Base-by-base conservation (phyloP, 1,140 invertebrate genomes). In the Tenebrio molitor region DNA sequence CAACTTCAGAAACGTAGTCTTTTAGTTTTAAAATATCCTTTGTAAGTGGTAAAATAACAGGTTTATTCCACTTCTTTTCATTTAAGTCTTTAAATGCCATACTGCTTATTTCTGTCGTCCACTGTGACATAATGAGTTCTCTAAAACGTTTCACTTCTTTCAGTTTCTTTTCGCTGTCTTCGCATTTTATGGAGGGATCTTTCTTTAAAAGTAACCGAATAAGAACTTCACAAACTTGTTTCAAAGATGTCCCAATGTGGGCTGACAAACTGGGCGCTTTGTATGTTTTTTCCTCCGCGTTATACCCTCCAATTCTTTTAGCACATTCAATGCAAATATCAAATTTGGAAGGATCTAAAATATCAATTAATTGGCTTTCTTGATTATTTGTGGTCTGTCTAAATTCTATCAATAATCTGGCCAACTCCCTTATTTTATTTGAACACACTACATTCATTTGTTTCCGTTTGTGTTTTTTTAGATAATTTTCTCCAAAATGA, bases 381-480 rank as follows among this genome's bases (percentile, higher is more conserved):
- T 21, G 1, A 17, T 68, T 46, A 58, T 70, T 66, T 15, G 2
- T 68, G 7, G 50, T 12, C 8, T 72, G 21, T 33, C 69, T 39
- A 12, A 72, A 62, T 14, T 71, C 33, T 12, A 77, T 72, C 2
- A 77, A 12, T 7, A 76, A 50, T 19, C 71, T 33, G 2, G 66
- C 74, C 29, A 75, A 42, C 42, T 78, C 76, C 10, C 74, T 34
- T 63, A 76, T 75, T 65, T 71, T 71, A 41, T 76, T 77, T 6
- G 71, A 74, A 63, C 72, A 76, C 21, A 53, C 72, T 5, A 14
- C 14, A 21, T 5, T 65, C 17, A 77, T 64, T 69, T 74, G 74
- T 69, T 71, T 62, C 29, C 74, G 21, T 42, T 77, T 77, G 58
- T 77, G 76, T 65, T 77, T 76, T 46, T 76, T 76, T 19, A 77